These are phyloP conservation scores for Globicephala melas DNA, from an alignment of 2,113 vertebrate genomes.

Conservation along the genomic window DNA sequence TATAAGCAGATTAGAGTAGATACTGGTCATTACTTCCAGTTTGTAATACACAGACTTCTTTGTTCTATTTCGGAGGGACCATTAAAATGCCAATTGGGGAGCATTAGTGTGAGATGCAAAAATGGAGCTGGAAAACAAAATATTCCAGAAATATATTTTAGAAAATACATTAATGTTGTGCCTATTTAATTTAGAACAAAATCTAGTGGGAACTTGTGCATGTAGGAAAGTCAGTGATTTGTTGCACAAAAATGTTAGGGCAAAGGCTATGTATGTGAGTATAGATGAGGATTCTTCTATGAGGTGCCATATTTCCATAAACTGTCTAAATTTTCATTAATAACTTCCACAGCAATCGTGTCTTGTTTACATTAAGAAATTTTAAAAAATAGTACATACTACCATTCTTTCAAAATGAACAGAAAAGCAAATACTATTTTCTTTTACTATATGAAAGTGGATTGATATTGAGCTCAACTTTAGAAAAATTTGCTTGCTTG, in stretches of 20 bases:
- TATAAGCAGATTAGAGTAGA: background rate
- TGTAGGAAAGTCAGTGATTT: background rate
- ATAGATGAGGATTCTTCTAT: background rate
- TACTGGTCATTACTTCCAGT: background rate
- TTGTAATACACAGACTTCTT: background rate
- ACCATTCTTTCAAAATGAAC: background rate
- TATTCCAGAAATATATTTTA: background rate
- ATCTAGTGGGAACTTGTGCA: background rate
- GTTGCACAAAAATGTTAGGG: background rate
- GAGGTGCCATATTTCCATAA: background rate
- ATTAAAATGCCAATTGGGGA: background rate
- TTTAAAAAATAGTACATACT: background rate
- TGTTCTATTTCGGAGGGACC: background rate
- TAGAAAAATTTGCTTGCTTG: background rate
- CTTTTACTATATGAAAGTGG: background rate
- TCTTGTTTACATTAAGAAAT: background rate
- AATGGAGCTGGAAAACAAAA: background rate
- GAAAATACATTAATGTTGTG: background rate
- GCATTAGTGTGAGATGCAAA: background rate
- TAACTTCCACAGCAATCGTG: background rate
- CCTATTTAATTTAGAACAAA: background rate
- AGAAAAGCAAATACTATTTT: background rate
- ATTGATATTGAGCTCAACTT: background rate
- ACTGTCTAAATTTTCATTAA: background rate
- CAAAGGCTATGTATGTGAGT: background rate